Percentiles rank a stretch among this genome's conserved stretches.
phyloP scores from a whole-genome alignment of 2,888 invertebrate species.

The Meteorus cinctellus region DNA sequence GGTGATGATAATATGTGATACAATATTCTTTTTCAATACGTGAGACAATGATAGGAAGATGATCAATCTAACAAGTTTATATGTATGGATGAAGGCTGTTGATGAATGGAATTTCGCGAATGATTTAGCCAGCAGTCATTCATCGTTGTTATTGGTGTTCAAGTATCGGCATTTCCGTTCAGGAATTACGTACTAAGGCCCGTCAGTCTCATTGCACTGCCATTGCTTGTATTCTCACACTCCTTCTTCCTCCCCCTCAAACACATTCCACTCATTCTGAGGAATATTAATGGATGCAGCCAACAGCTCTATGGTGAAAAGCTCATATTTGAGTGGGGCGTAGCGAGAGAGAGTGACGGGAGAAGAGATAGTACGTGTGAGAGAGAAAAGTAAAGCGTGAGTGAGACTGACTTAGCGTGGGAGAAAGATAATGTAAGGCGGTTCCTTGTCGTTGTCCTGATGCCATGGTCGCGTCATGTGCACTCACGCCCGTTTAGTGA shows the following conservation, averaged over 20 bases:
- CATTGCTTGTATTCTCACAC: conserved; percentile 20
- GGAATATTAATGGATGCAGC: conserved; percentile 64
- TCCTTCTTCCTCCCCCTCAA: conserved; percentile 47
- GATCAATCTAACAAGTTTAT: background rate
- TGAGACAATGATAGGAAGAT: background rate
- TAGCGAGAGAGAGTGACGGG: conserved; percentile 7
- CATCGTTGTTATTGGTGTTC: background rate
- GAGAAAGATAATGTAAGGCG: conserved; percentile 17
- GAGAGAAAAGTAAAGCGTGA: too few species aligned
- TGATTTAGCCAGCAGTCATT: background rate
- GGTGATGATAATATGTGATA: conserved; percentile 65
- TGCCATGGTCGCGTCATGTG: background rate
- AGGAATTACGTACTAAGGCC: conserved; percentile 53
- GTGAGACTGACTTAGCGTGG: too few species aligned
- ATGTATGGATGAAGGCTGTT: background rate
- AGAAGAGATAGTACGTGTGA: too few species aligned
- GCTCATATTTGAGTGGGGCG: conserved; percentile 26
- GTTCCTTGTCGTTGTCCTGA: conserved; percentile 3
- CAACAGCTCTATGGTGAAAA: conserved; percentile 39
- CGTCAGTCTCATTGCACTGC: conserved; percentile 40
- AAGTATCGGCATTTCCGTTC: conserved; percentile 30
- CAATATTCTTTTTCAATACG: background rate
- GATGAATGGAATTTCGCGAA: conserved; percentile 39
- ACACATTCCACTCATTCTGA: conserved; percentile 54
- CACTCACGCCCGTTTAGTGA: conserved; percentile 30